phyloP scores from a whole-genome alignment of 2,113 vertebrate genomes.

The Corvus moneduloides region DNA sequence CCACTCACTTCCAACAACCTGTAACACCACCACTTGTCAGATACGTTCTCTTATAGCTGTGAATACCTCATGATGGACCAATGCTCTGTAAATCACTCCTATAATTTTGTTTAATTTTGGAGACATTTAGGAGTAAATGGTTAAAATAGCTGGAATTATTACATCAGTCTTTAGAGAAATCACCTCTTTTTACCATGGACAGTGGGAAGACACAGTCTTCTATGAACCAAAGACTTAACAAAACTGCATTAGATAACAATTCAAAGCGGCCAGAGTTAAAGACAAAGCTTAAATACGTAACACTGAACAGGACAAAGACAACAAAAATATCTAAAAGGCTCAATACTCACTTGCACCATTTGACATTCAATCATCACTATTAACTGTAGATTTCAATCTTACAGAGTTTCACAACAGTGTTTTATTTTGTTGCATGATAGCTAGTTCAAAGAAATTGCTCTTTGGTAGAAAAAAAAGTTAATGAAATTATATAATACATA shows the following conservation, averaged over 20 bases:
- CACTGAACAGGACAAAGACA: not conserved
- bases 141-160: not conserved
- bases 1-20: not conserved
- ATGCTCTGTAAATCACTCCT: not conserved
- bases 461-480: not conserved
- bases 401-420: not conserved
- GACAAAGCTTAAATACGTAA: not conserved
- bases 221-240: not conserved
- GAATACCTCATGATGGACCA: not conserved
- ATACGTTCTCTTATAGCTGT: not conserved
- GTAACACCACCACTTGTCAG: not conserved
- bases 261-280: not conserved
- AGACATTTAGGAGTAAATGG: not conserved
- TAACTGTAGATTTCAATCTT: not conserved
- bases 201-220: not conserved
- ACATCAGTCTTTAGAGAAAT: not conserved
- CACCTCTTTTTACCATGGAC: not conserved
- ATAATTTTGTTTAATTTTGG: not conserved
- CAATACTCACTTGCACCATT: not conserved
- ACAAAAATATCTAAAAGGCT: not conserved
- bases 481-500: not conserved
- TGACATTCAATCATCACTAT: not conserved
- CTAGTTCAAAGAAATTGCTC: not conserved
- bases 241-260: not conserved
- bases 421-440: not conserved